Evolutionary conservation across 1,140 invertebrate species (phyloP).

Genomic region (Lepidostoma basale): DNA sequence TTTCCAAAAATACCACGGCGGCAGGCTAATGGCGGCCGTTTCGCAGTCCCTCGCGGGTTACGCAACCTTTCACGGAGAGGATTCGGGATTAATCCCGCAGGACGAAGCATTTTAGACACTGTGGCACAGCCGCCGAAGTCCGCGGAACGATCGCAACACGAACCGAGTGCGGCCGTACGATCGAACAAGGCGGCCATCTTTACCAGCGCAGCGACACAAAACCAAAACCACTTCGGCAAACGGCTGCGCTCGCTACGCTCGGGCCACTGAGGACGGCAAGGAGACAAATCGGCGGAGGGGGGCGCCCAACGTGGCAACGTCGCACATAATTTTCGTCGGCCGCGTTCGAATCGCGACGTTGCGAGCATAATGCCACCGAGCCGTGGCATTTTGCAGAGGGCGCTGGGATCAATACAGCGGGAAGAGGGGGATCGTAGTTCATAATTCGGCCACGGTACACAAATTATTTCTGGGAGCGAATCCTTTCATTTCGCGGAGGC

Average conservation of each 20-base stretch:
- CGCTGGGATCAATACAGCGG: too few species aligned
- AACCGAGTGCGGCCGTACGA: constrained; percentile 24
- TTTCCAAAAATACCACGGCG: constrained; percentile 38
- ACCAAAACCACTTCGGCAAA: constrained; percentile 16
- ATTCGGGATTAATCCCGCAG: constrained; percentile 12
- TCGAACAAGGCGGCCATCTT: constrained; percentile 27
- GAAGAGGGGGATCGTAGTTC: too few species aligned
- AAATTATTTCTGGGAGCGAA: too few species aligned
- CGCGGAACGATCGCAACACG: constrained; percentile 21
- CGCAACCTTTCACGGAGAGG: constrained; percentile 13
- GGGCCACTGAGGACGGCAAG: constrained; percentile 28
- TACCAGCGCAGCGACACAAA: constrained; percentile 15
- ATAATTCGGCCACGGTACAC: too few species aligned
- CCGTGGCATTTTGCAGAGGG: too few species aligned
- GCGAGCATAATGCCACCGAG: too few species aligned
- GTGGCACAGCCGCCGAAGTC: constrained; percentile 7
- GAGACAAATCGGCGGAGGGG: constrained; percentile 5
- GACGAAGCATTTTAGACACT: constrained; percentile 21
- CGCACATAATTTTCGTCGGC: constrained; percentile 16
- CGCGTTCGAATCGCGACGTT: constrained; percentile 20
- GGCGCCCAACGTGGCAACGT: constrained; percentile 28
- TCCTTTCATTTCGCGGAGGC: neutral
- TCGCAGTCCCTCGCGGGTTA: neutral
- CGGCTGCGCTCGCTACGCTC: constrained; percentile 26
- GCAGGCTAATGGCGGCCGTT: constrained; percentile 10